Base-by-base conservation (phyloP, 2,797 vertebrate genomes). In the Enteromius afrohamiltoni region DNA sequence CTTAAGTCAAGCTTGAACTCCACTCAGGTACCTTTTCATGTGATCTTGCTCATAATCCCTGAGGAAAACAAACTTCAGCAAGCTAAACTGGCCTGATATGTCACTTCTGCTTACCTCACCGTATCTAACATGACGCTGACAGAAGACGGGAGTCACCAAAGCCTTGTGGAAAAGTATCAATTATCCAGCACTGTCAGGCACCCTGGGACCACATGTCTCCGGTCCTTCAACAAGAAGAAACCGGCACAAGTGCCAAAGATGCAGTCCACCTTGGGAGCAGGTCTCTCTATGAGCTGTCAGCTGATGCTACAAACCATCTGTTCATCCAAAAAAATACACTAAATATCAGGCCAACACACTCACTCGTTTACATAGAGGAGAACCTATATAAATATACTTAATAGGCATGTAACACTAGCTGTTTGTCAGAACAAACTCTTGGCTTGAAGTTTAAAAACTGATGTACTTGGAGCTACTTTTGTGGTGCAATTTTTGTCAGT, bases 201-300 rank as follows among this genome's bases (percentile, higher is more conserved):
- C 89, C 80, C 37, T 67, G 90, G 86, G 91, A 88, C 91, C 87
- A 77, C 87, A 79, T 85, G 84, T 89, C 80, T 74, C 77, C 86
- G 83, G 79, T 89, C 80, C 83, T 89, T 79, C 82, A 91, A 91
- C 90, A 85, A 75, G 62, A 6, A 80, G 91, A 87, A 90, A 89
- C 89, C 89, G 87, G 88, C 91, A 87, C 90, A 87, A 83, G 91
- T 91, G 90, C 92, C 91, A 90, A 87, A 88, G 85, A 89, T 83
- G 62, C 90, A 92, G 92, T 87, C 91, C 85, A 88, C 88, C 89
- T 82, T 87, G 91, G 93, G 93, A 94, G 80, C 88, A 83, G 85
- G 86, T 84, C 79, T 89, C 90, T 92, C 93, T 93, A 93, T 74
- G 6, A 92, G 93, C 94, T 95, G 94, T 95, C 94, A 93, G 86